Evolutionary conservation across 2,113 vertebrate genomes (phyloP).

Genomic region (Serinus canaria): DNA sequence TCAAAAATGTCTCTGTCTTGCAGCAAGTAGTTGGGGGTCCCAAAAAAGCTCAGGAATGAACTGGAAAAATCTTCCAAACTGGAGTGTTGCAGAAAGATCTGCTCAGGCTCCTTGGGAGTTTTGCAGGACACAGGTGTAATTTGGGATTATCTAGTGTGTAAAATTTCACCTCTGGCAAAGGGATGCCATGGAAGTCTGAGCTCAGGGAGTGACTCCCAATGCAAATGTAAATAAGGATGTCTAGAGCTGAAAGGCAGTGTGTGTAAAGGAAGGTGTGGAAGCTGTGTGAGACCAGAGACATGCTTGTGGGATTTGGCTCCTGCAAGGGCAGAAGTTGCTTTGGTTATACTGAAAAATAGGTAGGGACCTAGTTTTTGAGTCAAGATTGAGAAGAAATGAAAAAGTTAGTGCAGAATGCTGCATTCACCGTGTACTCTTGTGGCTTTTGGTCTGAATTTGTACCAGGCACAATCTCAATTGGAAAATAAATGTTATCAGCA

Average conservation of each 20-base stretch:
- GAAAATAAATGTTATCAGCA: background rate
- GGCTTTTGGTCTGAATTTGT: background rate
- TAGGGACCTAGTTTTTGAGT: background rate
- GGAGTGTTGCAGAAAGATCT: background rate
- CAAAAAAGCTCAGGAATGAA: background rate
- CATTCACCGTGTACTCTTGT: background rate
- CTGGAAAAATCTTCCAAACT: background rate
- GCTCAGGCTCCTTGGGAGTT: background rate
- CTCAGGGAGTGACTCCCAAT: background rate
- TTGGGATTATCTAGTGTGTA: background rate
- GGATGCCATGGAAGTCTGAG: background rate
- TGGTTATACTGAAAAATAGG: background rate
- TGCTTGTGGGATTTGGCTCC: background rate
- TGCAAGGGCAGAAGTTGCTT: background rate
- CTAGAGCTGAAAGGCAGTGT: background rate
- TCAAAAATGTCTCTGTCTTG: background rate
- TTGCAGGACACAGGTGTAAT: background rate
- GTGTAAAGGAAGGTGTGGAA: background rate
- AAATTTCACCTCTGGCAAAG: background rate
- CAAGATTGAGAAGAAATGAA: background rate
- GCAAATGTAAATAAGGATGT: background rate
- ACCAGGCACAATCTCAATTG: background rate
- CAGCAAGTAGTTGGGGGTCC: background rate
- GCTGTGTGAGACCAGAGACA: background rate
- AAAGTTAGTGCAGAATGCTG: background rate